These are phyloP conservation scores for Eurystomus gularis DNA, from an alignment of 2,113 vertebrate genomes.

Conservation along the genomic window DNA sequence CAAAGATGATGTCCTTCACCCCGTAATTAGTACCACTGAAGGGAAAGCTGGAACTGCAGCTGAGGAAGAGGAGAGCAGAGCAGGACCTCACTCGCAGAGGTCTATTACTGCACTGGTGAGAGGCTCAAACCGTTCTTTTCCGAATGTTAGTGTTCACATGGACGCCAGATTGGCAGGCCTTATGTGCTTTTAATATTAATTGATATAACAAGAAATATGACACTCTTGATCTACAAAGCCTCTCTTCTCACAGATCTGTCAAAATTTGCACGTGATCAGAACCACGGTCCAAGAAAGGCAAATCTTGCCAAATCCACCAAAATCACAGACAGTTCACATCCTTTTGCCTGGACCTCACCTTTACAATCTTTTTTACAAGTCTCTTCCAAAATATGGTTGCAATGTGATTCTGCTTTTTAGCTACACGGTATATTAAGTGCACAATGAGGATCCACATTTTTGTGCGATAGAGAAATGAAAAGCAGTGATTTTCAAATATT, in stretches of 20 bases:
- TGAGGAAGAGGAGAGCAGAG: not conserved
- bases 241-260: not conserved
- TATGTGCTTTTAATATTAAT: not conserved
- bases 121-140: not conserved
- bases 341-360: not conserved
- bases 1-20: not conserved
- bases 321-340: not conserved
- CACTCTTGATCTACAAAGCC: not conserved
- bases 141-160: not conserved
- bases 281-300: not conserved
- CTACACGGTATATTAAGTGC: not conserved
- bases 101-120: not conserved
- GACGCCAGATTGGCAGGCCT: not conserved
- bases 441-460: not conserved
- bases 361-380: not conserved
- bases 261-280: not conserved
- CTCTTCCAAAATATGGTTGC: not conserved
- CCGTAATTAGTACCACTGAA: not conserved
- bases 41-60: not conserved
- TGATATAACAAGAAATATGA: not conserved
- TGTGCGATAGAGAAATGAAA: not conserved
- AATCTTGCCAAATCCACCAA: not conserved
- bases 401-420: not conserved
- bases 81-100: not conserved
- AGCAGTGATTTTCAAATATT: fast-evolving